Percentiles rank a stretch among this genome's conserved stretches.
These are phyloP conservation scores for Bradypodion ventrale DNA, from an alignment of 2,797 vertebrate genomes.

Conservation along the genomic window DNA sequence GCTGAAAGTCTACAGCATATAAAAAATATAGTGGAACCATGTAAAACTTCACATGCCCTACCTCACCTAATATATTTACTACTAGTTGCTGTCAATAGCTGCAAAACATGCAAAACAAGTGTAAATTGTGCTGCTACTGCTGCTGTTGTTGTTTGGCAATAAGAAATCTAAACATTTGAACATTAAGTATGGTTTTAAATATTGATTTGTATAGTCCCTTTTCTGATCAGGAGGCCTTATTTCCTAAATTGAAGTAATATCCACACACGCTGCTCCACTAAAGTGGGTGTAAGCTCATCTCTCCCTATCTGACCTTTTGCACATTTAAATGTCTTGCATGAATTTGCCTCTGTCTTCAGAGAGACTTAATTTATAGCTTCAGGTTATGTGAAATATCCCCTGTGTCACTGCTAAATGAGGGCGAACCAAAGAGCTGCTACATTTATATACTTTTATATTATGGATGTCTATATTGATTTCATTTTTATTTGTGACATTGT, in stretches of 20 bases:
- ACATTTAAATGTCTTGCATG: constrained; percentile 13
- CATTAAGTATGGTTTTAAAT: neutral
- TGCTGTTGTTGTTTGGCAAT: too few relatives aligned
- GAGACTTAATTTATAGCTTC: constrained; percentile 11
- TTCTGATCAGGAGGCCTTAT: neutral
- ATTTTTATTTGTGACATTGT: constrained; percentile 4
- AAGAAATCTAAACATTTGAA: neutral
- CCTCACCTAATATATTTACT: neutral
- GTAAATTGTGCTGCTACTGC: neutral
- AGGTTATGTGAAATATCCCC: neutral
- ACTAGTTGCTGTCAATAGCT: neutral
- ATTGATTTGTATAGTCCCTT: neutral
- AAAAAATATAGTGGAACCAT: too few relatives aligned
- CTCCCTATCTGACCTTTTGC: neutral
- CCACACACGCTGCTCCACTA: neutral
- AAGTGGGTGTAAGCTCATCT: neutral
- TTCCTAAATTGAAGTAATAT: neutral
- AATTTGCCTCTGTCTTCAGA: neutral
- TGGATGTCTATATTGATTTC: neutral
- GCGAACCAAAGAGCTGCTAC: constrained; percentile 3
- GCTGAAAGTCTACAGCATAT: too few relatives aligned
- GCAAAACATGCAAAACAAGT: neutral
- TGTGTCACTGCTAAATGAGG: constrained; percentile 8
- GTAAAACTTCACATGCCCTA: neutral
- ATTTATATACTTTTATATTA: constrained; percentile 7